Evolutionary conservation across 1,140 invertebrate genomes (phyloP).

Genomic region (Solenopsis fugax): DNA sequence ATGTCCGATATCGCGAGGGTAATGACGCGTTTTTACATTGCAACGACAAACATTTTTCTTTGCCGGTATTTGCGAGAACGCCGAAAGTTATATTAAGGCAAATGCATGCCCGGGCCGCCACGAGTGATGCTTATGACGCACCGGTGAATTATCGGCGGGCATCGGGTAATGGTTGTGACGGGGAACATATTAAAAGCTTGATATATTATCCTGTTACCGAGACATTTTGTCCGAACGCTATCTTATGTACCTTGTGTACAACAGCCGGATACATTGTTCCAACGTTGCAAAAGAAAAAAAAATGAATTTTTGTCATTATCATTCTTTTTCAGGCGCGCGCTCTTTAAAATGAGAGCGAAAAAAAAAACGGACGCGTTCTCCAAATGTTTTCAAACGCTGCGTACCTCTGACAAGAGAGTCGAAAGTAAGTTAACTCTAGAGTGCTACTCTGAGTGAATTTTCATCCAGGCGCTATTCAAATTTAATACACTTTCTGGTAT

Average conservation of each 20-base stretch:
- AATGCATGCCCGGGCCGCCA: conserved; percentile 24
- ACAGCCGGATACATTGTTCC: background rate
- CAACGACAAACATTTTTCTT: conserved; percentile 10
- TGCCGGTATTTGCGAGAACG: background rate
- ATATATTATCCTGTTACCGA: conserved; percentile 46
- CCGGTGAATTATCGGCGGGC: conserved; percentile 45
- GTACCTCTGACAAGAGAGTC: background rate
- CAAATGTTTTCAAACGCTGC: background rate
- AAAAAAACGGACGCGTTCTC: background rate
- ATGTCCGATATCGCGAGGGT: background rate
- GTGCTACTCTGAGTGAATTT: too few species aligned
- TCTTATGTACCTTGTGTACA: background rate
- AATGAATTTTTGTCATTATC: background rate
- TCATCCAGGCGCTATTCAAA: too few species aligned
- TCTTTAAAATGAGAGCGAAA: background rate
- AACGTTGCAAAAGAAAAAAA: background rate
- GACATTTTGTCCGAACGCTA: conserved; percentile 13
- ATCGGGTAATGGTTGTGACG: conserved; percentile 49
- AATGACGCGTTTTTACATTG: background rate
- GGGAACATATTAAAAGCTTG: conserved; percentile 49
- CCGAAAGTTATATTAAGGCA: conserved; percentile 43
- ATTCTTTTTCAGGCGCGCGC: background rate
- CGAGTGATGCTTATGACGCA: conserved; percentile 51
- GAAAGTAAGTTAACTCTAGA: background rate
- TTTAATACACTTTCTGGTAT: too few species aligned